A percentile compares a stretch with the other conserved stretches of the same genome.
Conservation (phyloP, 2,797 vertebrate genomes). For the Eulemur coronatus region DNA sequence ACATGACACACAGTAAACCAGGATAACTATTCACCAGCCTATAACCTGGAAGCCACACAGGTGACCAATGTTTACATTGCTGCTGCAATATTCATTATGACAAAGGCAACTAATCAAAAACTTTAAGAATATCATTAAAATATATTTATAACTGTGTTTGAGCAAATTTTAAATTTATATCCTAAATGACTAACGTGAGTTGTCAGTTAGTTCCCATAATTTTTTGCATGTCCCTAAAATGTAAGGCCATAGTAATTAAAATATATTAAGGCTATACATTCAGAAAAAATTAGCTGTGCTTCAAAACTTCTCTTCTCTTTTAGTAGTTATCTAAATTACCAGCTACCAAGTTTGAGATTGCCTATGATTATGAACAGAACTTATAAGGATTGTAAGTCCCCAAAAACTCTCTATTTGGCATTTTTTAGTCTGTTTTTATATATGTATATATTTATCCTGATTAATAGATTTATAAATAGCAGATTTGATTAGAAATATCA, state of each 20-base stretch:
- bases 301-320: not conserved
- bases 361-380: not conserved
- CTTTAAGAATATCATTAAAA: not conserved
- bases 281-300: not conserved
- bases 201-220: not conserved
- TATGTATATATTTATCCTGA: not conserved
- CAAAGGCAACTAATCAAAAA: not conserved
- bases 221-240: not conserved
- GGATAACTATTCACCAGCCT: not conserved
- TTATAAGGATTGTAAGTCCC: not conserved
- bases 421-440: not conserved
- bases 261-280: not conserved
- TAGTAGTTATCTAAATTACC: not conserved
- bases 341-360: not conserved
- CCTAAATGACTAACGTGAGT: not conserved
- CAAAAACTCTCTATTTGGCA: not conserved
- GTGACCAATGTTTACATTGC: not conserved
- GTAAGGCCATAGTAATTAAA: not conserved
- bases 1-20: not conserved
- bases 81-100: not conserved
- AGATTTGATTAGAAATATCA: not conserved
- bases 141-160: not conserved
- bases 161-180: not conserved
- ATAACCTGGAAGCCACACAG: not conserved
- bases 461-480: not conserved